Evolutionary conservation across 2,888 invertebrate genomes (phyloP), one percentile per base, ranked within the genome.

Genomic region (Eristalis arbustorum): DNA sequence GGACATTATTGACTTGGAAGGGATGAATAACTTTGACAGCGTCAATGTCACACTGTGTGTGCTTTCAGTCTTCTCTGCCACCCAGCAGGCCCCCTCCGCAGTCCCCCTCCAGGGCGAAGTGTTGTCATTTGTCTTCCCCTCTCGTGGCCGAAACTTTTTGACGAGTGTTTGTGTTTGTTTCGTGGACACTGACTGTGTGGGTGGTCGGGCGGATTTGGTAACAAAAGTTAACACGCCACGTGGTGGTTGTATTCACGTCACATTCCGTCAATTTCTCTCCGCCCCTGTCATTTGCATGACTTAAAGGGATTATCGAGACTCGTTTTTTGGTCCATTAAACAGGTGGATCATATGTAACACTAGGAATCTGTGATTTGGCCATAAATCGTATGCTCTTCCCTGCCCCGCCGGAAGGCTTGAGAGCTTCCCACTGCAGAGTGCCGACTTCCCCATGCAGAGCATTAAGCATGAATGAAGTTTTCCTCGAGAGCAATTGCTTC

Each of bases 11-110:
- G 85, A 85, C 77, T 82, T 82, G 66, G 37, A 71, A 74, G 42
- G 77, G 59, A 85, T 82, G 82, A 82, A 85, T 82, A 74, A 85
- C 82, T 82, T 85, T 82, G 77, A 85, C 77, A 85, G 77, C 77
- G 74, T 62, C 77, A 82, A 77, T 74, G 71, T 77, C 74, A 68
- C 63, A 81, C 59, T 81, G 57, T 75, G 64, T 72, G 75, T 75
- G 66, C 49, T 23, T 71, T 13, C 18, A 11, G 14, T 23, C 11
- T 23, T 14, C 4, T n/a, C n/a, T 4, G 42, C 42, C 40, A 2
- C 14, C 40, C 42, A 4, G n/a, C n/a, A n/a, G n/a, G n/a, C 49
- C 18, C 18, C 0, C n/a, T n/a, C 0, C 8, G n/a, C 8, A 5
- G 3, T 6, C 6, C 18, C 74, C 1, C 10, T 31, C 31, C 8